Base-by-base conservation (phyloP, 2,888 invertebrate species). In the Drosophila falleni region DNA sequence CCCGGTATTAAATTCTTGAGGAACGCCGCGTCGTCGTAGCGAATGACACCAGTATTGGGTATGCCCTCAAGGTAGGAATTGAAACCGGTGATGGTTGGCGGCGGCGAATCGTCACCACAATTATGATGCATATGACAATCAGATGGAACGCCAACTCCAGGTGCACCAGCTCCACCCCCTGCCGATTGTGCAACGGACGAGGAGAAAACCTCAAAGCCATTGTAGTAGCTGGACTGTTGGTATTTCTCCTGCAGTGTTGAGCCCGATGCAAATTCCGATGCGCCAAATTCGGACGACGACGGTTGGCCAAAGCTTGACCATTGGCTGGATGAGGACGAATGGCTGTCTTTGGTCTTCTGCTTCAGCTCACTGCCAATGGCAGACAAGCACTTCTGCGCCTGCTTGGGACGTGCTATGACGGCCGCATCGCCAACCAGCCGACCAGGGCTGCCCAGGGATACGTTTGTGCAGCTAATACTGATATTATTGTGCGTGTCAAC, bases 311-410 rank as follows among this genome's bases (percentile, higher is more conserved):
- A 89, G 59, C 72, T 69, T 5, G 87, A 59, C 89, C 87, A 88
- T 60, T 72, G 82, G 63, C 65, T 81, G n/a, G 79, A 31, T 35
- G 67, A 47, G 65, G 87, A 56, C 50, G 80, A 59, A 26, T 90
- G 87, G 53, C 74, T 85, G 66, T 92, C 92, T 78, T 91, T 92
- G 63, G 91, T 89, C 77, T 90, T 90, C 65, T 92, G 92, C 66
- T 93, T 92, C 26, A 92, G 78, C 84, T 93, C 93, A 80, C 93
- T 93, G 11, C 93, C 93, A 71, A 93, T 93, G 19, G 93, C 93
- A 3, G 92, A 92, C 41, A 91, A 83, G 58, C 90, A 92, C 71
- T 91, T 91, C 9, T 82, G 85, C 0, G 80, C 59, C 26, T 86
- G 81, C 42, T 85, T 77, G 5, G 91, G 91, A 19, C 91, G 90